Base-by-base conservation (phyloP, 2,888 invertebrate genomes). In the Scrobipalpa atriplicella region DNA sequence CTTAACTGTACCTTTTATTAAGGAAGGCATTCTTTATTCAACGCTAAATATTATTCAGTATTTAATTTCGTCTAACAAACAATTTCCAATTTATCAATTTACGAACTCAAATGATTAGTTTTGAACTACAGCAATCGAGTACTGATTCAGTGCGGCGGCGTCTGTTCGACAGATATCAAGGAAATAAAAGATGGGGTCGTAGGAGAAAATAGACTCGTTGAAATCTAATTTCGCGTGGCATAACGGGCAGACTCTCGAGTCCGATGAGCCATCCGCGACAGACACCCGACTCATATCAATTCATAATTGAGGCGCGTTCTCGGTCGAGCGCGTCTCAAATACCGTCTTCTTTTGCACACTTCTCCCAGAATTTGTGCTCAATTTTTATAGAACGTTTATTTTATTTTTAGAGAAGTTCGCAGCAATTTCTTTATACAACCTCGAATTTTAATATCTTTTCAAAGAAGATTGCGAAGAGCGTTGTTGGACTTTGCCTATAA, bases 181-280 rank as follows among this genome's bases (percentile, higher is more conserved):
- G 76, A 86, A 87, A 89, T 87, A 90, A 90, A 86, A 88, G 84
- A 81, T 84, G 80, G 80, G 81, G 75, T 76, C 80, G 77, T 81
- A 78, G 80, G 84, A 85, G 85, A 89, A 90, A 89, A 87, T 83
- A 78, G 89, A 86, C 91, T 92, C 84, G 89, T 93, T 93, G 88
- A 93, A 92, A 93, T 93, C 93, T 93, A 93, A 93, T 93, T 93
- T 93, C 90, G 87, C 93, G 90, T 87, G 86, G 87, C 89, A 87
- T 87, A 90, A 90, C 89, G 85, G 85, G 83, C 86, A 84, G 83
- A 76, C 86, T 84, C 92, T 92, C 78, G 85, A 92, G 81, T 77
- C 77, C 88, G 89, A 92, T 89, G 92, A 91, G 91, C 92, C 82
- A 90, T 92, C 92, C 84, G 79, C 87, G 82, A 80, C 92, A 92